These are phyloP conservation scores for Eupithecia exiguata DNA, from an alignment of 2,888 invertebrate species.

Conservation along the genomic window DNA sequence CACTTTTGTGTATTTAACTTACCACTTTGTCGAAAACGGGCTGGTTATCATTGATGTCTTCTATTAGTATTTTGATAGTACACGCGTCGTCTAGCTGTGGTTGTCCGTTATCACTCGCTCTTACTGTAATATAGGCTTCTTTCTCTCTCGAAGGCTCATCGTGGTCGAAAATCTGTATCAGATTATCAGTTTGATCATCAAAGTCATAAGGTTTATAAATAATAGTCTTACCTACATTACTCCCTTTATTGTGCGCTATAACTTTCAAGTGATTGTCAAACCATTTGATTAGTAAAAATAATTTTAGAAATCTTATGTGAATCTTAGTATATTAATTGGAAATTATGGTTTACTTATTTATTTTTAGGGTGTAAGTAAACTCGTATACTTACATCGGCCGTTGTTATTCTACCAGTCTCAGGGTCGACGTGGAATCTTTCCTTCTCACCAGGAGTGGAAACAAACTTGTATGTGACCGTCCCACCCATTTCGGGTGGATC, in stretches of 20 bases:
- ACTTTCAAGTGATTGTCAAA: constrained; percentile 6
- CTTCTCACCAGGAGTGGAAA: constrained; percentile 88
- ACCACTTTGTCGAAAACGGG: constrained; percentile 92
- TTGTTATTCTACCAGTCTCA: constrained; percentile 89
- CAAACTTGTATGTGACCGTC: constrained; percentile 92
- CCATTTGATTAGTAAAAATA: background rate
- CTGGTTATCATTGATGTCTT: constrained; percentile 96
- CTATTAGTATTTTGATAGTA: constrained; percentile 94
- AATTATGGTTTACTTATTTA: background rate
- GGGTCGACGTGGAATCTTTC: constrained; percentile 91
- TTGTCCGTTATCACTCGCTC: constrained; percentile 96
- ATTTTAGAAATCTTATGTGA: background rate
- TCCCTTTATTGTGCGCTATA: constrained; percentile 44
- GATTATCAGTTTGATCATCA: constrained; percentile 34
- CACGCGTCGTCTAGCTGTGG: constrained; percentile 96
- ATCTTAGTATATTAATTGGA: too few relatives aligned
- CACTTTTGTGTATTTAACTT: constrained; percentile 61
- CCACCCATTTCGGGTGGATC: constrained; percentile 91
- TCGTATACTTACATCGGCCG: constrained; percentile 84
- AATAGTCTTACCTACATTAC: constrained; percentile 50
- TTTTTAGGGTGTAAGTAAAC: background rate
- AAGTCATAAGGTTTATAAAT: constrained; percentile 24
- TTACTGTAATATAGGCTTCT: constrained; percentile 93
- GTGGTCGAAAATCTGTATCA: constrained; percentile 89
- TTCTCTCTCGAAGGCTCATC: constrained; percentile 94